A percentile compares a stretch with the other conserved stretches of the same genome.
phyloP scores from a whole-genome alignment of 2,888 invertebrate genomes.

The Eledona agricola region DNA sequence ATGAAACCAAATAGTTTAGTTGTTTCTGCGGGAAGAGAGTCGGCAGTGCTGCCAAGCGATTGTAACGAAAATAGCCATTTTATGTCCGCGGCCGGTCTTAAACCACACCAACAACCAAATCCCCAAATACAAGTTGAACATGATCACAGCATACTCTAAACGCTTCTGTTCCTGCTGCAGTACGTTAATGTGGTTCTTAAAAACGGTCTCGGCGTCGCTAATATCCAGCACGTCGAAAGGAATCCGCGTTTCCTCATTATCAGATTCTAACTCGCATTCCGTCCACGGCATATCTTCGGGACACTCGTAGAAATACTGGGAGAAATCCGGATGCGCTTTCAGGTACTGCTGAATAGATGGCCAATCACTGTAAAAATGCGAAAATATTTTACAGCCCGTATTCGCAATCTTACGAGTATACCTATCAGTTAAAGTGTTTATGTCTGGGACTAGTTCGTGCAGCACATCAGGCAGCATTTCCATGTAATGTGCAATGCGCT shows the following conservation, averaged over 20 bases:
- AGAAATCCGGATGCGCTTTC: slow-evolving; percentile 91
- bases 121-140: too few species aligned
- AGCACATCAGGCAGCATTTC: slow-evolving; percentile 80
- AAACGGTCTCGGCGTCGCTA: slow-evolving; percentile 90
- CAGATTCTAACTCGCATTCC: slow-evolving; percentile 74
- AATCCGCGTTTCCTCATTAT: slow-evolving; percentile 77
- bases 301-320: slow-evolving; percentile 89
- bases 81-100: too few species aligned
- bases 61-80: too few species aligned
- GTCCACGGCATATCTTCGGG: slow-evolving; percentile 82
- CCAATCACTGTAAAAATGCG: slow-evolving; percentile 84
- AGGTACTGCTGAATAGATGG: slow-evolving; percentile 84
- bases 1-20: too few species aligned
- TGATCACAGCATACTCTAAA: slow-evolving; percentile 73
- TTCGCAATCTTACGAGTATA: too few species aligned
- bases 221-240: slow-evolving; percentile 93
- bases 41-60: too few species aligned
- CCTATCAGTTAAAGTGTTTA: slow-evolving; percentile 72
- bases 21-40: too few species aligned
- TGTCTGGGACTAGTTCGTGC: slow-evolving; percentile 81
- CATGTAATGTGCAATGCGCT: slow-evolving; percentile 79
- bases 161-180: slow-evolving; percentile 92
- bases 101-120: too few species aligned
- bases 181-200: slow-evolving; percentile 89
- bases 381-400: too few species aligned